These are phyloP conservation scores for Chiloscyllium punctatum DNA, from an alignment of 2,797 vertebrate species.

Conservation along the genomic window DNA sequence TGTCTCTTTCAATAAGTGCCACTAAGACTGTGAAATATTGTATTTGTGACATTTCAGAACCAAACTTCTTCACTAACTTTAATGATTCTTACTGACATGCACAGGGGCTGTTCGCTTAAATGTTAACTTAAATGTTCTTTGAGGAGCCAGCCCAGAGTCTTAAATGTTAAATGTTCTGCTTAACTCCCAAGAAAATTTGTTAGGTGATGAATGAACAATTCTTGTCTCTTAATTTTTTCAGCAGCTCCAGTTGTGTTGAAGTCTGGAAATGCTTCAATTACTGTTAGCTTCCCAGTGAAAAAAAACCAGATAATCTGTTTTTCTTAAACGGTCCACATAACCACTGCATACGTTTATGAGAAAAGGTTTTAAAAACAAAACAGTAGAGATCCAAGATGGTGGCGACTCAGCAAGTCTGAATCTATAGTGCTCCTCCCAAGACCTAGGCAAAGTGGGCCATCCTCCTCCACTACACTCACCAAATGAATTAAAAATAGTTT, in stretches of 20 bases:
- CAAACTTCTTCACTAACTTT: background rate
- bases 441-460: too few relatives aligned
- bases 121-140: background rate
- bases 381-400: too few relatives aligned
- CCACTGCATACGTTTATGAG: background rate
- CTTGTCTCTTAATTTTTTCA: background rate
- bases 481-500: too few relatives aligned
- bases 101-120: background rate
- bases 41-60: background rate
- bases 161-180: too few relatives aligned
- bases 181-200: background rate
- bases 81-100: too few relatives aligned
- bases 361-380: background rate
- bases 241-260: background rate
- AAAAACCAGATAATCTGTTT: background rate
- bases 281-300: background rate
- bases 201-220: background rate
- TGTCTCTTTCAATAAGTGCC: background rate
- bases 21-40: background rate
- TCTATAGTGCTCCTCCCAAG: too few relatives aligned
- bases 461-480: too few relatives aligned
- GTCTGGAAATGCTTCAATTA: background rate
- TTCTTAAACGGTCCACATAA: background rate
- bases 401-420: too few relatives aligned
- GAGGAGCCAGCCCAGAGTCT: too few relatives aligned